Percentiles rank a stretch among this genome's conserved stretches.
Conservation (phyloP, 2,888 invertebrate species). For the Strigamia transsilvanica region DNA sequence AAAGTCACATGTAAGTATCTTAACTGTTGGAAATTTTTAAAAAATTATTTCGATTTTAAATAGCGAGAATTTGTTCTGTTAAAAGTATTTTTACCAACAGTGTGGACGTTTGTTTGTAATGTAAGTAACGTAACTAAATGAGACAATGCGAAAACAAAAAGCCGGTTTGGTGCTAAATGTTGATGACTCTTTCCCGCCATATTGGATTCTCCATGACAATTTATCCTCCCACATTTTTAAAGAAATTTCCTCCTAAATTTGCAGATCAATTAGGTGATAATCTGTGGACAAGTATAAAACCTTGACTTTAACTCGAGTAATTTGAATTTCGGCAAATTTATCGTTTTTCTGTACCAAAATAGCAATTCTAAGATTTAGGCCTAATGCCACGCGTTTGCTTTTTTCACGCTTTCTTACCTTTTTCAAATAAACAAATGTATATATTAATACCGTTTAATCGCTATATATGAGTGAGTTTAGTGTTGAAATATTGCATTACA, state of each 20-base stretch:
- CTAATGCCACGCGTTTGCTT: constrained; percentile 18
- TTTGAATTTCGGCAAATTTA: not conserved
- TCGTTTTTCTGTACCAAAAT: not conserved
- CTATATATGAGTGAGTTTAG: not conserved
- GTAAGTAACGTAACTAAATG: not conserved
- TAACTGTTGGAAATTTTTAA: not conserved
- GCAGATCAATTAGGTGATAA: not conserved
- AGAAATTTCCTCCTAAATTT: not conserved
- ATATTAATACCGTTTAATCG: not conserved
- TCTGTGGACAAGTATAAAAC: not conserved
- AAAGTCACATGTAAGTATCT: constrained; percentile 53
- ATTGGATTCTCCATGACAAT: constrained; percentile 53
- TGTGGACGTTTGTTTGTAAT: not conserved
- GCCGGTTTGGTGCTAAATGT: constrained; percentile 45
- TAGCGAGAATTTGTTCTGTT: not conserved
- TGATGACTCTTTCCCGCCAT: constrained; percentile 52
- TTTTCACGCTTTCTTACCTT: not conserved
- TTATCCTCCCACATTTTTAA: constrained; percentile 4
- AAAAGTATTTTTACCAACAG: not conserved
- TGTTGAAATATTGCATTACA: not conserved
- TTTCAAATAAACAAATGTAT: not conserved
- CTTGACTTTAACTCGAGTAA: not conserved
- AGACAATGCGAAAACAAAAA: constrained; percentile 5
- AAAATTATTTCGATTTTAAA: not conserved
- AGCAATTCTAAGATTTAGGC: constrained; percentile 7